Base-by-base conservation (phyloP, 1,140 invertebrate species). In the Neodiprion virginianus region DNA sequence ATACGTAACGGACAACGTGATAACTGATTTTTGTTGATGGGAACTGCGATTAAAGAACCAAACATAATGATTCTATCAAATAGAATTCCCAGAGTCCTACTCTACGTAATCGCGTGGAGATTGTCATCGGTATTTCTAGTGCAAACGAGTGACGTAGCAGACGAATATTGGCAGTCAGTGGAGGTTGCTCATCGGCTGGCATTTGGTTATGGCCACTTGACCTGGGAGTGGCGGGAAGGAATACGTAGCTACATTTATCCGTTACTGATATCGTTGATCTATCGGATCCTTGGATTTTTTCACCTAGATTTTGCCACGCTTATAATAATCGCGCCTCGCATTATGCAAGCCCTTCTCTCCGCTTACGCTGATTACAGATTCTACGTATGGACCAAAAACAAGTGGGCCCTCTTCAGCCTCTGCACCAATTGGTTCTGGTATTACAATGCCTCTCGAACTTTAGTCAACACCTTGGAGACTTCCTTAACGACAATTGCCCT, bases 151-250 rank as follows among this genome's bases (percentile, higher is more conserved):
- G 97, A 93, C 88, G 96, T 97, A 17, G 96, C 96, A 49, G 97
- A 98, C 88, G 96, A 98, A 84, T 97, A 96, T 81, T 98, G 96
- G 96, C 96, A 98, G 86, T 95, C 94, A 2, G 82, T 97, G 73
- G 97, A 98, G 89, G 95, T 98, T 14, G 95, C 96, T 21, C 96
- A 98, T 86, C 94, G 93, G 69, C 85, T 95, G 71, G 91, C 90
- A 3, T 98, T 96, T 89, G 93, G 93, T 11, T 97, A 97, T 90
- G 97, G 97, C 72, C 92, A 95, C 79, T 85, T 96, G 14, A 98
- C 96, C 8, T 98, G 97, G 97, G 97, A 98, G 88, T 98, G 97
- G 97, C 87, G 85, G 12, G 84, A 91, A 78, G 94, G 93, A 17
- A 93, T 98, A 67, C 90, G 97, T 75, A 96, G 94, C 83, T 97